Evolutionary conservation across 2,797 vertebrate genomes (phyloP).

Genomic region (Darevskia mixta): DNA sequence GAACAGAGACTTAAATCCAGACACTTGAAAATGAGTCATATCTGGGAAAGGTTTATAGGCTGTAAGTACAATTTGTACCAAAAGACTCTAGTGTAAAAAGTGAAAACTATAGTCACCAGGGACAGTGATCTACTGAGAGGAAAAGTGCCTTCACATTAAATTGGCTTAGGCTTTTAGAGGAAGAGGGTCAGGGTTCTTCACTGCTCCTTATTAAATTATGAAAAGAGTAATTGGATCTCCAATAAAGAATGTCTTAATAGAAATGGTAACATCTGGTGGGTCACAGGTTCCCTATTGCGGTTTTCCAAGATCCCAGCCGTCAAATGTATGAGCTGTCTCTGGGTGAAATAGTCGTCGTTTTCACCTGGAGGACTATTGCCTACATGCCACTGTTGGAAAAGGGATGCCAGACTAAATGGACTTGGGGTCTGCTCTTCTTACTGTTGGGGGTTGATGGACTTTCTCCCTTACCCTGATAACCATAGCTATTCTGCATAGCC

Average conservation of each 20-base stretch:
- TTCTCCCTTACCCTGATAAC: too few species aligned
- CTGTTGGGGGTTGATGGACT: too few species aligned
- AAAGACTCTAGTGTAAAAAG: neutral
- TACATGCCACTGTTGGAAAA: neutral
- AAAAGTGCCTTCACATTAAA: neutral
- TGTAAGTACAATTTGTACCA: neutral
- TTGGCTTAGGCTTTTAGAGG: neutral
- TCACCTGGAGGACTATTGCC: neutral
- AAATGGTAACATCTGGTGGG: neutral
- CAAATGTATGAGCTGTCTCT: neutral
- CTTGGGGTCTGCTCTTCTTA: neutral
- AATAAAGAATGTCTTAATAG: neutral
- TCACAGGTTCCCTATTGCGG: neutral
- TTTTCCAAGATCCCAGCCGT: neutral
- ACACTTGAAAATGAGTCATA: neutral
- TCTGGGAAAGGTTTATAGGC: neutral
- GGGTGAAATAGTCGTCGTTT: neutral
- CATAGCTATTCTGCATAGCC: too few species aligned
- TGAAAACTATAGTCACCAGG: neutral
- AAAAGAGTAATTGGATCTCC: neutral
- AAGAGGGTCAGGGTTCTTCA: too few species aligned
- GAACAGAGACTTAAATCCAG: slow-evolving; percentile 2
- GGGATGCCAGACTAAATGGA: neutral
- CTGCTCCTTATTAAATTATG: neutral
- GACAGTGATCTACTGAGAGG: neutral